Evolutionary conservation across 2,888 invertebrate species (phyloP).

Genomic region (Lagria hirta): DNA sequence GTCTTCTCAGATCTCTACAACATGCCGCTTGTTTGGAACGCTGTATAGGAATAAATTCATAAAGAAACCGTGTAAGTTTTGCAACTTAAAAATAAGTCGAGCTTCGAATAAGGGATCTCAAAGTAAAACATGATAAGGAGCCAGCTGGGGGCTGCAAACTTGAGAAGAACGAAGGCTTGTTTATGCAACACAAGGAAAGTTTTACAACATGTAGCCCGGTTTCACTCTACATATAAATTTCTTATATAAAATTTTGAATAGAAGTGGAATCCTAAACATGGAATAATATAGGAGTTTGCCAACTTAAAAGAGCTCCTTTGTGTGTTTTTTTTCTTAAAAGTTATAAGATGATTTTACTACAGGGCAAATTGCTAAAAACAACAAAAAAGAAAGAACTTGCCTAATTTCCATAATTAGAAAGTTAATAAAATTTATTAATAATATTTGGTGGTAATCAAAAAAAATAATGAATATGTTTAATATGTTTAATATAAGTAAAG

Average conservation of each 20-base stretch:
- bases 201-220: slow-evolving; percentile 50
- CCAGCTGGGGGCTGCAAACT: slow-evolving; percentile 45
- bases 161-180: slow-evolving; percentile 34
- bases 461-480: too few species aligned
- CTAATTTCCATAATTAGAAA: too few species aligned
- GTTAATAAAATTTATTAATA: too few species aligned
- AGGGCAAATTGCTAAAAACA: slow-evolving; percentile 10
- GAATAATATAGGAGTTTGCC: slow-evolving; percentile 41
- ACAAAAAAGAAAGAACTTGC: too few species aligned
- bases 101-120: slow-evolving; percentile 42
- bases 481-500: too few species aligned
- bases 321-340: slow-evolving; percentile 19
- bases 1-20: slow-evolving; percentile 9
- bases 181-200: slow-evolving; percentile 48
- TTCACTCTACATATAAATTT: slow-evolving; percentile 50
- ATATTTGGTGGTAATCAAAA: too few species aligned
- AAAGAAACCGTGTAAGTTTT: slow-evolving; percentile 46
- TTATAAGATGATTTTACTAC: slow-evolving; percentile 6
- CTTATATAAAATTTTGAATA: slow-evolving; percentile 49
- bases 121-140: slow-evolving; percentile 46
- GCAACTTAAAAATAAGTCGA: slow-evolving; percentile 48
- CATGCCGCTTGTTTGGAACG: slow-evolving; percentile 30
- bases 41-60: slow-evolving; percentile 36
- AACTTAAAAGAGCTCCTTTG: slow-evolving; percentile 33
- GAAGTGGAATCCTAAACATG: slow-evolving; percentile 38